Evolutionary conservation across 2,797 vertebrate species (phyloP).

Genomic region (Presbytis comata): DNA sequence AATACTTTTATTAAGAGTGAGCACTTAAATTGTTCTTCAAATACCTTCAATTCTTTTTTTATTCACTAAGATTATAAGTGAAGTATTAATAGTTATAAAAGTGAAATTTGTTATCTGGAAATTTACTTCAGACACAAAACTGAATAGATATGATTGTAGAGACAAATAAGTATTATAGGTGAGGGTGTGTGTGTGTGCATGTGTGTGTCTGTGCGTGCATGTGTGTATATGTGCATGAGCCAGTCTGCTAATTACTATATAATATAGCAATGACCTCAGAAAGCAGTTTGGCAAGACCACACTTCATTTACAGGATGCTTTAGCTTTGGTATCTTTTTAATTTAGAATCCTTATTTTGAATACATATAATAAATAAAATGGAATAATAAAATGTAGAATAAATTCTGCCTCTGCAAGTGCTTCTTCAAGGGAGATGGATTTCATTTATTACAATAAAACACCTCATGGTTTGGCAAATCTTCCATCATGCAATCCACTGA

Average conservation of each 20-base stretch:
- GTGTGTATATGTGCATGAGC: background rate
- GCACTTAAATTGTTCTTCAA: background rate
- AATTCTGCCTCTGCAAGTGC: background rate
- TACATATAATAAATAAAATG: background rate
- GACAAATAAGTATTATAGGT: background rate
- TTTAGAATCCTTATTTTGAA: background rate
- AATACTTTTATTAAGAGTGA: background rate
- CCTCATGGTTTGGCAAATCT: background rate
- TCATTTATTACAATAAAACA: constrained; percentile 5
- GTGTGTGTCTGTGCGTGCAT: background rate
- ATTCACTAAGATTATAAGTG: background rate
- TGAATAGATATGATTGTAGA: background rate
- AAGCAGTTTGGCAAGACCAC: background rate
- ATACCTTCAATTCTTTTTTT: background rate
- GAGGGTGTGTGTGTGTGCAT: background rate
- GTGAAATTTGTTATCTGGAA: background rate
- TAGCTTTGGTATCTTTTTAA: background rate
- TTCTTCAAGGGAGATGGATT: background rate
- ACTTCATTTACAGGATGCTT: background rate
- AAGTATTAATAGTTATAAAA: background rate
- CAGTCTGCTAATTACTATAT: background rate
- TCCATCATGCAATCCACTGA: background rate
- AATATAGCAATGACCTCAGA: background rate
- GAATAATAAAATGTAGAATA: background rate
- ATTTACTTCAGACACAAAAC: background rate